Evolutionary conservation across 2,113 vertebrate species (phyloP).

Genomic region (Nansenia antarctica): DNA sequence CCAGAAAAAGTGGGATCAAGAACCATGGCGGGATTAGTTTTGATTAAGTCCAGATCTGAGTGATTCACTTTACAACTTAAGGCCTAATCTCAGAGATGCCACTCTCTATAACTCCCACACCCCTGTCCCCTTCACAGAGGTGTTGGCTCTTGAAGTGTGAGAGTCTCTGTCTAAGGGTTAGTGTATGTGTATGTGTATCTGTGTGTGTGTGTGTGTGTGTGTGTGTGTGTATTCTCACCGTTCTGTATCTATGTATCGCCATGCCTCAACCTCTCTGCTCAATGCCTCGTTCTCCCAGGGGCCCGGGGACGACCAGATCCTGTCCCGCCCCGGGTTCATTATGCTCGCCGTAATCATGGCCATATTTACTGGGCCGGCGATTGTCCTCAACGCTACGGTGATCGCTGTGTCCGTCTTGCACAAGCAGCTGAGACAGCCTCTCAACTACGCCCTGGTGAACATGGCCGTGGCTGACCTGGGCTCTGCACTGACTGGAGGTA

Average conservation of each 20-base stretch:
- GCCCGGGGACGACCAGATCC: conserved; percentile 45
- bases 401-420: conserved; percentile 70
- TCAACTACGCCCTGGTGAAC: conserved; percentile 77
- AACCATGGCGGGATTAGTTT: conserved; percentile 61
- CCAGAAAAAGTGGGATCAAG: conserved; percentile 38
- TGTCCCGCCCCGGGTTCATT: conserved; percentile 65
- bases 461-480: conserved; percentile 74
- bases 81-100: conserved; percentile 49
- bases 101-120: conserved; percentile 3
- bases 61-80: conserved; percentile 62
- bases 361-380: conserved; percentile 64
- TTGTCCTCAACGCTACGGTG: conserved; percentile 71
- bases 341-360: conserved; percentile 69
- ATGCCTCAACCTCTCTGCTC: neutral
- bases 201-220: neutral
- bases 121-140: neutral
- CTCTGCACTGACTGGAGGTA: conserved; percentile 65
- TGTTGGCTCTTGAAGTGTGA: conserved; percentile 13
- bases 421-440: conserved; percentile 72
- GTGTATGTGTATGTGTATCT: neutral
- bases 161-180: neutral
- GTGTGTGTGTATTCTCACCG: neutral
- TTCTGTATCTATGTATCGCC: conserved; percentile 35
- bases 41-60: conserved; percentile 59
- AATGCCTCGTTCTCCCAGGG: conserved; percentile 43